These are phyloP conservation scores for Glareola pratincola DNA, from an alignment of 2,113 vertebrate genomes.

Conservation along the genomic window DNA sequence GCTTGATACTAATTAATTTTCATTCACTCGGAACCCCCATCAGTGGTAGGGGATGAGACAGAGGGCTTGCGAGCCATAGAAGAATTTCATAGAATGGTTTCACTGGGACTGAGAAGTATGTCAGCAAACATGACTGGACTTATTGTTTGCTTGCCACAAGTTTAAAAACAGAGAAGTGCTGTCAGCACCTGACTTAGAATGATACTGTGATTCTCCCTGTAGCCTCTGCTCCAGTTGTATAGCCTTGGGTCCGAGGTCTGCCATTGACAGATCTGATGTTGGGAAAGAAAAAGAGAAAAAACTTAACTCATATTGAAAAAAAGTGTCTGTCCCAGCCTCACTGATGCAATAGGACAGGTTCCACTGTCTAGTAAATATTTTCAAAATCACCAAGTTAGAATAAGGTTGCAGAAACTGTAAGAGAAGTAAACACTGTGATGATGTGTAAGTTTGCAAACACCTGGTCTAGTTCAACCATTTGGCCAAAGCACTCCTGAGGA, in stretches of 20 bases:
- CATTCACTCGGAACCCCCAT: background rate
- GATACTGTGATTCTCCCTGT: background rate
- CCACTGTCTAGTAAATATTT: background rate
- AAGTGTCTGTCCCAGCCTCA: background rate
- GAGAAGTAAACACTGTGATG: background rate
- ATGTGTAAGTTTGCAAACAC: background rate
- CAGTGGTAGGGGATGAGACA: background rate
- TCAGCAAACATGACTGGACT: background rate
- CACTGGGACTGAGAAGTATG: background rate
- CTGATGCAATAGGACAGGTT: background rate
- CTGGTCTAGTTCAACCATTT: background rate
- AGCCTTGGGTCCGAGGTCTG: background rate
- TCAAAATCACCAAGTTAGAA: background rate
- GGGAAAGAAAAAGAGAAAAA: background rate
- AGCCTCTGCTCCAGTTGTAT: background rate
- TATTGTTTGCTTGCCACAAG: background rate
- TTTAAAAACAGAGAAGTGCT: too few species aligned
- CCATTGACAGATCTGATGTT: background rate
- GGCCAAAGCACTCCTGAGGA: background rate
- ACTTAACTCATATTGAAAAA: background rate
- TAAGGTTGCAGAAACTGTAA: background rate
- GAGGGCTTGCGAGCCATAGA: background rate
- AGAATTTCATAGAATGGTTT: background rate
- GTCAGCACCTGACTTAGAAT: background rate
- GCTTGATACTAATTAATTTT: background rate